Conservation (phyloP, 2,888 invertebrate species). For the Ormia ochracea region DNA sequence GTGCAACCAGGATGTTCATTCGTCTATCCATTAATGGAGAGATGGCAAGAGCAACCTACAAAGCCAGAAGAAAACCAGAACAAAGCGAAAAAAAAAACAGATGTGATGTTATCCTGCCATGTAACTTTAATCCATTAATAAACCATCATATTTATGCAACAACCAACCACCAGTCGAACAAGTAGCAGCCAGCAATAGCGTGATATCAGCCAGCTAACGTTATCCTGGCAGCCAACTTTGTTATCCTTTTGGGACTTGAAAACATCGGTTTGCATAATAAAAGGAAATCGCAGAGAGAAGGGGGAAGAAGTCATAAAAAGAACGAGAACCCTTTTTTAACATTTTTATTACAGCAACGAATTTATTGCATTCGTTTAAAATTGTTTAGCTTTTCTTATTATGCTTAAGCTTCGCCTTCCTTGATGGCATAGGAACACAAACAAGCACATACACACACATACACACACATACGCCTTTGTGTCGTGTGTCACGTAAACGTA, state of each 20-base stretch:
- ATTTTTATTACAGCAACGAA: slow-evolving; percentile 40
- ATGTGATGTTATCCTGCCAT: slow-evolving; percentile 38
- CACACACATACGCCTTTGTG: slow-evolving; percentile 15
- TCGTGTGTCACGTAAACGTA: slow-evolving; percentile 58
- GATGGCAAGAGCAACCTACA: neutral
- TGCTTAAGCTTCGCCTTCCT: neutral
- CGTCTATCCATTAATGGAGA: neutral
- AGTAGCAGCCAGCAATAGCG: neutral
- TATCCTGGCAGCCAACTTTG: neutral
- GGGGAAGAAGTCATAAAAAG: neutral
- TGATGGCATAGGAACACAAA: neutral
- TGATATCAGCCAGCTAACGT: neutral
- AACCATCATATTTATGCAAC: slow-evolving; percentile 47
- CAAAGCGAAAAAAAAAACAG: neutral
- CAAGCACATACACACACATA: neutral
- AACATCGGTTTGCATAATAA: slow-evolving; percentile 54
- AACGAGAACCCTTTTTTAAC: slow-evolving; percentile 33
- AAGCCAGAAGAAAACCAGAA: neutral
- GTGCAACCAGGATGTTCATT: neutral
- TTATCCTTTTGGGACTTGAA: slow-evolving; percentile 58
- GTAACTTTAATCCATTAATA: slow-evolving; percentile 58
- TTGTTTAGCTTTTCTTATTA: neutral
- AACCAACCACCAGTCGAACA: slow-evolving; percentile 21
- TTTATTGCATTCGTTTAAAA: slow-evolving; percentile 30
- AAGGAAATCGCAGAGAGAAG: slow-evolving; percentile 10